These are phyloP conservation scores for Uria lomvia DNA, from an alignment of 2,113 vertebrate genomes.

Conservation along the genomic window DNA sequence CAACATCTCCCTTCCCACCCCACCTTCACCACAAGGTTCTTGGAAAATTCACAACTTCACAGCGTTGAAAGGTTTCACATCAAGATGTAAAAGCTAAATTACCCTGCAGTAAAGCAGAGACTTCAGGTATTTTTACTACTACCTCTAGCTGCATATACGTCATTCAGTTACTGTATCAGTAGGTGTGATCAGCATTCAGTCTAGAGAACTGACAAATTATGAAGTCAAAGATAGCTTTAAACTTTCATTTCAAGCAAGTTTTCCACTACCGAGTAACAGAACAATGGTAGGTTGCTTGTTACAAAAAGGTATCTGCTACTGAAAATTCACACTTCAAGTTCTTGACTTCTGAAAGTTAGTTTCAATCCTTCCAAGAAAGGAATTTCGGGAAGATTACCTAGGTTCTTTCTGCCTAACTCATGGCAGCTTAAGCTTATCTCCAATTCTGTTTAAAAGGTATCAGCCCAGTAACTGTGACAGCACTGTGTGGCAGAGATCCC, in stretches of 20 bases:
- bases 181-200: slow-evolving; percentile 42
- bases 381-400: not conserved
- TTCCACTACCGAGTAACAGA: slow-evolving; percentile 7
- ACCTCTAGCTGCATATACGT: slow-evolving; percentile 48
- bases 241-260: slow-evolving; percentile 39
- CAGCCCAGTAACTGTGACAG: slow-evolving; percentile 9
- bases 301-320: slow-evolving; percentile 33
- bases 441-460: not conserved
- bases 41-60: slow-evolving; percentile 56
- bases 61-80: slow-evolving; percentile 44
- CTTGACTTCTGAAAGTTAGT: slow-evolving; percentile 22
- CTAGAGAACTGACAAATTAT: slow-evolving; percentile 26
- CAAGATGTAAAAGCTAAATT: slow-evolving; percentile 19
- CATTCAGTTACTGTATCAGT: slow-evolving; percentile 21
- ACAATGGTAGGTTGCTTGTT: not conserved
- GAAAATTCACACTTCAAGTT: not conserved
- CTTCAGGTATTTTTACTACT: slow-evolving; percentile 5
- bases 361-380: not conserved
- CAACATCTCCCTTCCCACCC: slow-evolving; percentile 35
- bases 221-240: slow-evolving; percentile 26
- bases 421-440: not conserved
- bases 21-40: slow-evolving; percentile 41
- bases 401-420: not conserved
- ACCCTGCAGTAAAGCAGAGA: slow-evolving; percentile 69
- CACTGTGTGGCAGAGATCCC: slow-evolving; percentile 18